These are phyloP conservation scores for Lontra canadensis DNA, from an alignment of 2,113 vertebrate species.

Conservation along the genomic window DNA sequence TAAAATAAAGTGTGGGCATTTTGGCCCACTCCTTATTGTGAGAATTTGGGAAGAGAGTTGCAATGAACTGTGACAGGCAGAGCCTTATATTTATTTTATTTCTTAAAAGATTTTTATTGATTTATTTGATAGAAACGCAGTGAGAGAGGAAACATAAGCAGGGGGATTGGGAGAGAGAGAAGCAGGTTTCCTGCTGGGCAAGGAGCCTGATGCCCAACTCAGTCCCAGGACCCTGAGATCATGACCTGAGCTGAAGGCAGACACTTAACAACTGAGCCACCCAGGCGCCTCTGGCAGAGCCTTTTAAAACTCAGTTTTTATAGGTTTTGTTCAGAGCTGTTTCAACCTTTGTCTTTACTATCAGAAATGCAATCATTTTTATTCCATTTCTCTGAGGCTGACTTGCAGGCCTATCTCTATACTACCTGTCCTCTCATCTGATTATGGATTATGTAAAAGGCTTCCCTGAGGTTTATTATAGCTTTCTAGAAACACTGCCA, in stretches of 20 bases:
- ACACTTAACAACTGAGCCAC: no score
- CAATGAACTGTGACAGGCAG: not conserved
- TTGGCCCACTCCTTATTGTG: not conserved
- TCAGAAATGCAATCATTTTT: not conserved
- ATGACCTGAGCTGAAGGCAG: no score
- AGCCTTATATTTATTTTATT: not conserved
- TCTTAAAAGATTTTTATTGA: no score
- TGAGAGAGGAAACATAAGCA: no score
- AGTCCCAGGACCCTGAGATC: no score
- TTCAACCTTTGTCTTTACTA: not conserved
- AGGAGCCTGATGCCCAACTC: no score
- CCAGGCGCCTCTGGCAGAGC: not conserved
- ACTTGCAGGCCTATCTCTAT: rapidly evolving
- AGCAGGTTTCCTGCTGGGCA: no score
- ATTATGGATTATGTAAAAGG: not conserved
- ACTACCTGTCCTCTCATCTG: rapidly evolving
- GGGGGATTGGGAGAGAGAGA: no score
- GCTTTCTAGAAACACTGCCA: not conserved
- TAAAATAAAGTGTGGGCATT: not conserved
- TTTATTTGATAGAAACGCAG: no score
- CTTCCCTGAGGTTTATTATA: not conserved
- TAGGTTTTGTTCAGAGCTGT: not conserved
- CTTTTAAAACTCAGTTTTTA: not conserved
- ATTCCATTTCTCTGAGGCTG: not conserved
- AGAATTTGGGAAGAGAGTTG: not conserved